Evolutionary conservation across 1,140 invertebrate genomes (phyloP), one percentile per base, ranked within the genome.

Genomic region (Eriocheir sinensis): DNA sequence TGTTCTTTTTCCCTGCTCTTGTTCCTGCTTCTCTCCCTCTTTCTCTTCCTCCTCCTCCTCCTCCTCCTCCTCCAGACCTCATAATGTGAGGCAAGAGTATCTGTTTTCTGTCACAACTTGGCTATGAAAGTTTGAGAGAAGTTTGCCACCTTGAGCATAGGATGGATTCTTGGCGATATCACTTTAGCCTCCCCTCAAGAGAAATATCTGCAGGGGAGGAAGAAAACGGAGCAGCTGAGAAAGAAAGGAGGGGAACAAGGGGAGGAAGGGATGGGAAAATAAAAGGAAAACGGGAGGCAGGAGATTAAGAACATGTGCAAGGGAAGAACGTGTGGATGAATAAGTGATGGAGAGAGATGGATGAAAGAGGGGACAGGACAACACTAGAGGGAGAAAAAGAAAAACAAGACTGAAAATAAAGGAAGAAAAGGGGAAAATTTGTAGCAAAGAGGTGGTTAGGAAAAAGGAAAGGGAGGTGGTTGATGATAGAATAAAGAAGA

Each of bases 101-200:
- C 85, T 93, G 92, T 93, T 93, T 93, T 93, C 92, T 93, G 92
- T 89, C 92, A 88, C 48, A 93, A 93, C 92, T 93, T 93, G 92
- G 80, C 92, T 93, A 44, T 86, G 89, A 88, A 93, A 93, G 92
- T 93, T 93, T 41, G 48, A 88, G 83, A 36, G 41, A 93, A 93
- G 92, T 93, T 93, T 89, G 72, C 83, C 44, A 88, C 72, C 92
- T 79, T 93, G 38, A 93, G 85, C 92, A 60, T 89, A 53, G 83
- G 44, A 79, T 85, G 48, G 92, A 89, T 92, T 92, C 91, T 92
- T 92, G 79, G 91, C 79, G 80, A 92, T 92, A 92, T 92, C 91
- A 92, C 91, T 92, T 92, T 92, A 92, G 91, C 60, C 79, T 81
- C 30, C 34, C 72, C 91, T 81, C 91, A 81, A 81, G 91, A 44